Percentiles rank a stretch among this genome's conserved stretches.
phyloP scores from a whole-genome alignment of 1,140 invertebrate species.

The Micrasema longulum region DNA sequence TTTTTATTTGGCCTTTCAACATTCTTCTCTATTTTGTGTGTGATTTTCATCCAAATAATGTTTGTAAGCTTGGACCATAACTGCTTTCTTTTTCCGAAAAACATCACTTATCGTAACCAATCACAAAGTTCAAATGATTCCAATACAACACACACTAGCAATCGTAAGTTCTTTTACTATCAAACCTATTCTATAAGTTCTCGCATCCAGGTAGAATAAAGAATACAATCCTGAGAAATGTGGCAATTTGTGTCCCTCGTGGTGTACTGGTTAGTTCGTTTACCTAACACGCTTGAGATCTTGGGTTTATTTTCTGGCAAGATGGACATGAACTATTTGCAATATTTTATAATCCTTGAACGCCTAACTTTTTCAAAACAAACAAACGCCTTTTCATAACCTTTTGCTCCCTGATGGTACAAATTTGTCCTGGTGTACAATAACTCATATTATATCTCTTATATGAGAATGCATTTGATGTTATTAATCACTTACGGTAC shows the following conservation, averaged over 20 bases:
- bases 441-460: too few species aligned
- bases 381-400: too few species aligned
- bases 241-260: neutral
- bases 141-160: neutral
- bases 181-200: neutral
- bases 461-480: too few species aligned
- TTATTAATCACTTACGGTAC: too few species aligned
- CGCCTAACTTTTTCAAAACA: too few species aligned
- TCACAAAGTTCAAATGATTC: neutral
- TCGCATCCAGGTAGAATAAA: too few species aligned
- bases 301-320: too few species aligned
- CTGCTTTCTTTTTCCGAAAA: slow-evolving; percentile 44
- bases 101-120: neutral
- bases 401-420: too few species aligned
- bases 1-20: slow-evolving; percentile 18
- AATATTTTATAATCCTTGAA: too few species aligned
- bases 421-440: too few species aligned
- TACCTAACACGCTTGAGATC: neutral
- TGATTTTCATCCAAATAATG: slow-evolving; percentile 39
- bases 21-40: slow-evolving; percentile 27
- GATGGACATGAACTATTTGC: too few species aligned
- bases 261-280: neutral
- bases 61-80: slow-evolving; percentile 38
- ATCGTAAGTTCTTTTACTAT: neutral
- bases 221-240: too few species aligned